Evolutionary conservation across 2,888 invertebrate genomes (phyloP), one percentile per base, ranked within the genome.

Genomic region (Metellina segmentata): DNA sequence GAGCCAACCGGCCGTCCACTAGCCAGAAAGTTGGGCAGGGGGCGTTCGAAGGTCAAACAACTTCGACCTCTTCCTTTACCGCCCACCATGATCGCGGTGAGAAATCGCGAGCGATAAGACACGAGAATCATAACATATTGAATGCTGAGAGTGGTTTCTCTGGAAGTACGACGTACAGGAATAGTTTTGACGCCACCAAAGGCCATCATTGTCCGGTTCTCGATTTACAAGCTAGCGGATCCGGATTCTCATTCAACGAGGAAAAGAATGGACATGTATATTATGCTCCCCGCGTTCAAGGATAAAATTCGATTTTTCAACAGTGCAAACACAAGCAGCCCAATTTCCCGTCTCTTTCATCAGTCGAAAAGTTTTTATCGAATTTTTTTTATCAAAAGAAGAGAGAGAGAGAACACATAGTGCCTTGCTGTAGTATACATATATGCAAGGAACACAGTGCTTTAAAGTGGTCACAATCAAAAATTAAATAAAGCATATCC

Each of bases 261-360:
- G 93, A 93, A 85, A 83, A 87, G 19, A 93, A 93, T 82, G 93
- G 93, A 20, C 93, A 93, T 83, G 70, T 91, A 7, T 93, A 93
- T 70, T 93, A 93, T 74, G 83, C 90, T 7, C 93, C 93, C 0
- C 70, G 71, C 19, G 69, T 87, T 20, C 82, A 92, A 77, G 87
- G 78, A 11, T 92, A 81, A 83, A 79, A 34, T n/a, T n/a, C 4
- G 34, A 34, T 34, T 34, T 34, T 34, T 34, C 34, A 34, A 34
- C 34, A 34, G 34, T 34, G 34, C 34, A 34, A 34, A 34, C 34
- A 34, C 34, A 34, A 34, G 34, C 34, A 34, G 34, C 34, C 34
- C 34, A 34, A 34, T 34, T 34, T 34, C 34, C 34, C 4, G 34
- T 34, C 34, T 34, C 34, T 34, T 34, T 34, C 34, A 34, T 34